Conservation (phyloP, 2,888 invertebrate species). For the Drosophila conformis region DNA sequence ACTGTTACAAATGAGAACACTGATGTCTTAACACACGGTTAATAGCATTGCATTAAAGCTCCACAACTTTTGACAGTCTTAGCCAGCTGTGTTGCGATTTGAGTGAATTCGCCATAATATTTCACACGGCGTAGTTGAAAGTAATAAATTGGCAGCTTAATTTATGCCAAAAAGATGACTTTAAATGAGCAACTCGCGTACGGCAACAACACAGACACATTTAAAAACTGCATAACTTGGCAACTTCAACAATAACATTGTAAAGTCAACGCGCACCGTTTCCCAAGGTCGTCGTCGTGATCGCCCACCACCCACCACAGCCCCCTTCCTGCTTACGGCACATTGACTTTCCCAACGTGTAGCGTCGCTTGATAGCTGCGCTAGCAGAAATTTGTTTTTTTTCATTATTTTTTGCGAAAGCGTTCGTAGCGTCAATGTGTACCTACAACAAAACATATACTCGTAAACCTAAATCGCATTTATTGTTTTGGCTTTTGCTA, state of each 20-base stretch:
- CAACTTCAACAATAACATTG: slow-evolving; percentile 70
- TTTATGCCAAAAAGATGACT: slow-evolving; percentile 58
- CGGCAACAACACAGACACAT: slow-evolving; percentile 25
- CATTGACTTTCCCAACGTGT: slow-evolving; percentile 54
- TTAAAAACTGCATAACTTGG: slow-evolving; percentile 72
- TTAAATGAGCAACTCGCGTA: slow-evolving; percentile 32
- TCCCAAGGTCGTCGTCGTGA: slow-evolving; percentile 53
- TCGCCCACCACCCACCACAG: slow-evolving; percentile 1
- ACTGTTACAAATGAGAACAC: background rate
- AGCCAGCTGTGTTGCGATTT: slow-evolving; percentile 3
- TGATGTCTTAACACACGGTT: background rate
- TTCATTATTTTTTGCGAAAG: slow-evolving; percentile 52
- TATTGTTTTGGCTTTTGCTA: slow-evolving; percentile 60
- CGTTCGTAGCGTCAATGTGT: slow-evolving; percentile 49
- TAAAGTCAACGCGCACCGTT: slow-evolving; percentile 47
- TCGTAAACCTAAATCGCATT: slow-evolving; percentile 68
- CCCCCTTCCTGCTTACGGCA: slow-evolving; percentile 11
- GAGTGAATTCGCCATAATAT: slow-evolving; percentile 34
- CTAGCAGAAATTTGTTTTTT: slow-evolving; percentile 41
- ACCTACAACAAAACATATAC: slow-evolving; percentile 21
- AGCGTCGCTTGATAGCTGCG: slow-evolving; percentile 47
- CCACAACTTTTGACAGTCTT: background rate
- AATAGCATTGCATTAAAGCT: background rate
- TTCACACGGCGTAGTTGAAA: slow-evolving; percentile 69
- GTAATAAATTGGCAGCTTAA: slow-evolving; percentile 67